A percentile compares a stretch with the other conserved stretches of the same genome.
phyloP scores from a whole-genome alignment of 2,888 invertebrate genomes.

The Lasioglossum pauxillum region DNA sequence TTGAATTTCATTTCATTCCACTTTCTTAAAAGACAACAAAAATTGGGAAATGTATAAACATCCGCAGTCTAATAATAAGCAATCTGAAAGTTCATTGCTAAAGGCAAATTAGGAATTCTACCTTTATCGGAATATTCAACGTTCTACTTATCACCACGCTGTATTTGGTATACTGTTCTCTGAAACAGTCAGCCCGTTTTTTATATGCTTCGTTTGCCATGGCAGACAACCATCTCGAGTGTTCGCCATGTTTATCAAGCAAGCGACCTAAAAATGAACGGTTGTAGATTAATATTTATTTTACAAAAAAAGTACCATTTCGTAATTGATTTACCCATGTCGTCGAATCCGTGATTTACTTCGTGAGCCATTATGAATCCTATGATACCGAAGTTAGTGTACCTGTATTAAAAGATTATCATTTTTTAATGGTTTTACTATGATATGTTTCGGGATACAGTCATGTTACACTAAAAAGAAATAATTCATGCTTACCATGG shows the following conservation, averaged over 20 bases:
- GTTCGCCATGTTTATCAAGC: constrained; percentile 21
- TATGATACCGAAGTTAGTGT: constrained; percentile 53
- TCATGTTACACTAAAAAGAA: not conserved
- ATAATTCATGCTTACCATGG: constrained; percentile 45
- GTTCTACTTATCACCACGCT: constrained; percentile 10
- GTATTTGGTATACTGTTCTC: constrained; percentile 59
- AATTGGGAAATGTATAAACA: too few species aligned
- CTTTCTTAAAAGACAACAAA: too few species aligned
- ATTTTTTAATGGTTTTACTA: not conserved
- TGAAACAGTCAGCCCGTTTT: constrained; percentile 54
- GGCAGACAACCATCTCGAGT: constrained; percentile 21
- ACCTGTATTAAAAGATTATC: constrained; percentile 20
- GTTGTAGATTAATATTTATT: not conserved
- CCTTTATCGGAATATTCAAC: constrained; percentile 21
- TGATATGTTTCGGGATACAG: too few species aligned
- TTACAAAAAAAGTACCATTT: not conserved
- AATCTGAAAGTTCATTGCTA: not conserved
- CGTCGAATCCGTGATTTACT: constrained; percentile 62
- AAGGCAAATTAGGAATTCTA: constrained; percentile 7
- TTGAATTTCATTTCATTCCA: too few species aligned
- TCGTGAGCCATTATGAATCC: constrained; percentile 57
- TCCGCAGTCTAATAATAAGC: too few species aligned
- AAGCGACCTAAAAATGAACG: constrained; percentile 32
- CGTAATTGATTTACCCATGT: constrained; percentile 28
- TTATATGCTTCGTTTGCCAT: constrained; percentile 33